phyloP scores from a whole-genome alignment of 1,140 invertebrate genomes.

The Aphaenogaster ashmeadi region DNA sequence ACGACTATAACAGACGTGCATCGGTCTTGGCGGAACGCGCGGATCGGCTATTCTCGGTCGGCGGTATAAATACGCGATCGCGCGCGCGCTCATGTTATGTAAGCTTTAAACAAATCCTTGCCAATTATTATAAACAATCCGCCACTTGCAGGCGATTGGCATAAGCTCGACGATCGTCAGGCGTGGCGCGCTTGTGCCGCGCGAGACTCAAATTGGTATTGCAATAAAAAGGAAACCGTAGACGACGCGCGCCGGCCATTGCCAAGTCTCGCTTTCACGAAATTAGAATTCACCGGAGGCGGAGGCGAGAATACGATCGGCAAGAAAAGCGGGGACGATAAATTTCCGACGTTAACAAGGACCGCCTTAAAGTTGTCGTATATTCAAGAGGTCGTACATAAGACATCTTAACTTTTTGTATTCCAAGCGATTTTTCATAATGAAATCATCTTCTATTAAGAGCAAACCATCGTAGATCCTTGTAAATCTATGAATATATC shows the following conservation, averaged over 20 bases:
- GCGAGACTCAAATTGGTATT: conserved; percentile 73
- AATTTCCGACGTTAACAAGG: conserved; percentile 54
- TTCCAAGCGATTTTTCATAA: neutral
- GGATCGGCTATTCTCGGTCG: conserved; percentile 79
- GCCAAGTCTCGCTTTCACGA: conserved; percentile 69
- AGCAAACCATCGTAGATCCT: neutral
- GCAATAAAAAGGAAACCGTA: conserved; percentile 64
- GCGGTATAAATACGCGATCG: conserved; percentile 79
- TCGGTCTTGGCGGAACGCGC: conserved; percentile 75
- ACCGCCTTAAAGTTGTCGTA: neutral
- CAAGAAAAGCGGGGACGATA: conserved; percentile 18
- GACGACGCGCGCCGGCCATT: conserved; percentile 70
- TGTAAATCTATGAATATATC: neutral
- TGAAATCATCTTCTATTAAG: conserved; percentile 24
- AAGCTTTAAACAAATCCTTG: conserved; percentile 81
- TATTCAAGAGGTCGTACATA: neutral
- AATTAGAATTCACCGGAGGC: conserved; percentile 69
- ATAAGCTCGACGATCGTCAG: conserved; percentile 35
- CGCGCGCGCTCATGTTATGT: conserved; percentile 76
- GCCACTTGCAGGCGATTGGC: conserved; percentile 67
- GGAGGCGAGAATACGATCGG: conserved; percentile 11
- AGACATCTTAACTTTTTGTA: neutral
- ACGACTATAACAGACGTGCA: conserved; percentile 72
- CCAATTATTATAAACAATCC: conserved; percentile 85
- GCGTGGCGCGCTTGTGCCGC: neutral